Evolutionary conservation across 2,888 invertebrate genomes (phyloP).

Genomic region (Himalopsyche kuldschensis): DNA sequence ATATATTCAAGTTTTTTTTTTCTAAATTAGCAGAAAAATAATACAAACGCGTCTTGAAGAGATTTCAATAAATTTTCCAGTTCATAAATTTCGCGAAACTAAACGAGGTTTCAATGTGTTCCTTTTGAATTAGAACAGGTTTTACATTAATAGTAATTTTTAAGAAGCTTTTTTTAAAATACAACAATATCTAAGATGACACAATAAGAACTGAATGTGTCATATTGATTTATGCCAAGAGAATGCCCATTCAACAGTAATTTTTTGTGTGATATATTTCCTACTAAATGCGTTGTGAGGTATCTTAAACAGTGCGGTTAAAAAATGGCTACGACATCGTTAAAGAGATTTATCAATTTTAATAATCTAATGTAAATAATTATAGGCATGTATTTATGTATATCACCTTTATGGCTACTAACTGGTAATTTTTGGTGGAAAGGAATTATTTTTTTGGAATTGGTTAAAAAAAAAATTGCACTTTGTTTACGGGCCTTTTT

Average conservation of each 20-base stretch:
- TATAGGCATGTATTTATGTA: no score
- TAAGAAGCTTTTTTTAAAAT: conserved; percentile 4
- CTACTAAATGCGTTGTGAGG: conserved; percentile 21
- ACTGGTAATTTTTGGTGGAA: no score
- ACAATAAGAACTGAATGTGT: conserved; percentile 13
- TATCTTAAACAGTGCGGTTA: background rate
- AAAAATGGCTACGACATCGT: no score
- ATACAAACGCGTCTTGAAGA: background rate
- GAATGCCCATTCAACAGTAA: conserved; percentile 17
- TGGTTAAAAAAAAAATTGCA: no score
- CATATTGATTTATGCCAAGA: conserved; percentile 33
- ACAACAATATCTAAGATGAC: background rate
- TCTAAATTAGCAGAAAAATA: background rate
- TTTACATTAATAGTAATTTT: background rate
- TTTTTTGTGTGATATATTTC: conserved; percentile 23
- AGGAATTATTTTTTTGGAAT: no score
- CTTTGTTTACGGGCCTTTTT: no score
- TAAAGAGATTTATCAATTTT: no score
- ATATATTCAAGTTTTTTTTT: background rate
- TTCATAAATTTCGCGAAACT: background rate
- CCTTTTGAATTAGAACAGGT: conserved; percentile 5
- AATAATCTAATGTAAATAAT: no score
- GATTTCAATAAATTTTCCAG: background rate
- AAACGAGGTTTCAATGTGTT: background rate
- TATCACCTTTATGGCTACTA: no score